Conservation (phyloP, 2,888 invertebrate species). For the Drosophila ezoana region DNA sequence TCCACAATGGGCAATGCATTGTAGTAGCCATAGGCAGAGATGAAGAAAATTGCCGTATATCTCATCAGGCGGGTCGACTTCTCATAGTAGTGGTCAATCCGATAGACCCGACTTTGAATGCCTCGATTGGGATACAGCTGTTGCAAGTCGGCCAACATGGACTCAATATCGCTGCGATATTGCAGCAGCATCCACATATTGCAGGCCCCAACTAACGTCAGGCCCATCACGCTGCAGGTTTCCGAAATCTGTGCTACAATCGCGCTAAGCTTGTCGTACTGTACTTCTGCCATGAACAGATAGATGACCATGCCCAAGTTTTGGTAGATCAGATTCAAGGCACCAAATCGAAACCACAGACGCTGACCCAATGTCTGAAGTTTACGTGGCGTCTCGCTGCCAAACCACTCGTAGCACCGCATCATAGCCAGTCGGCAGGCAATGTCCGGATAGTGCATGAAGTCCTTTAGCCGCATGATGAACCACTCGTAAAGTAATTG, state of each 20-base stretch:
- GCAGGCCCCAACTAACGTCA: conserved; percentile 59
- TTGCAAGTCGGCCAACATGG: conserved; percentile 53
- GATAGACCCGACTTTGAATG: conserved; percentile 28
- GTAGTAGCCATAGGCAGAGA: conserved; percentile 63
- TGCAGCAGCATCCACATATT: conserved; percentile 69
- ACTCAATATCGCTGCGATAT: conserved; percentile 56
- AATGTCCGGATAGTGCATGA: conserved; percentile 75
- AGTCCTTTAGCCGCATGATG: conserved; percentile 61
- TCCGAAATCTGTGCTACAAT: conserved; percentile 58
- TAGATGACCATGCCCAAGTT: conserved; percentile 68
- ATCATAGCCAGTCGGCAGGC: conserved; percentile 60
- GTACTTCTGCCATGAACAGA: conserved; percentile 36
- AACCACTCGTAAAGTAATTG: conserved; percentile 1
- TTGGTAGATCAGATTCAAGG: conserved; percentile 68
- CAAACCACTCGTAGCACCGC: conserved; percentile 58
- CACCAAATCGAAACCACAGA: conserved; percentile 56
- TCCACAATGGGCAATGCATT: conserved; percentile 70
- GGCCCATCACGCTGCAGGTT: conserved; percentile 66
- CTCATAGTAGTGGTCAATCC: conserved; percentile 54
- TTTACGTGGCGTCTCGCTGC: conserved; percentile 6
- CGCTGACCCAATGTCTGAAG: conserved; percentile 11
- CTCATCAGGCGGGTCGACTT: conserved; percentile 63
- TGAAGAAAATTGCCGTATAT: conserved; percentile 55
- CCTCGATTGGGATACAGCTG: conserved; percentile 6
- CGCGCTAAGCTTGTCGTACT: conserved; percentile 8